Evolutionary conservation across 2,113 vertebrate genomes (phyloP).

Genomic region (Australoheros scitulus): DNA sequence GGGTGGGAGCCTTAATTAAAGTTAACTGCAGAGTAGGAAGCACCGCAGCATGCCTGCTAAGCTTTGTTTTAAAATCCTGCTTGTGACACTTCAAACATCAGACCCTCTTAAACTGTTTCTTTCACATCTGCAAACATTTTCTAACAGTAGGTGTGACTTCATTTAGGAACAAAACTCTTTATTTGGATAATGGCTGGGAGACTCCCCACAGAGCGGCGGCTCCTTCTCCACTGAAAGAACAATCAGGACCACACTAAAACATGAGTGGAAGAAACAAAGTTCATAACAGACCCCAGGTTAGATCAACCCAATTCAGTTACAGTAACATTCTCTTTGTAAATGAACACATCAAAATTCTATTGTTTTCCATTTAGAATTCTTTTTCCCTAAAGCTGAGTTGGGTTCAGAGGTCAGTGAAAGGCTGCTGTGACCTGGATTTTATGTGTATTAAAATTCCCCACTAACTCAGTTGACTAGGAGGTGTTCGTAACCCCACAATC

Average conservation of each 20-base stretch:
- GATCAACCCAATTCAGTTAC: neutral
- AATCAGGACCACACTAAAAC: accelerated
- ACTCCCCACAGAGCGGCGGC: neutral
- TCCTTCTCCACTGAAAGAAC: neutral
- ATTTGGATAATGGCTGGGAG: constrained; percentile 21
- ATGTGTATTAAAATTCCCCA: neutral
- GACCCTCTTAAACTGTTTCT: neutral
- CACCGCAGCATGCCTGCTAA: neutral
- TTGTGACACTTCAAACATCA: neutral
- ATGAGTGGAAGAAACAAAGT: neutral
- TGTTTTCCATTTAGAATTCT: neutral
- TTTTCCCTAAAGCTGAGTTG: neutral
- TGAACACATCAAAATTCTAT: too few species aligned
- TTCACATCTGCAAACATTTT: constrained; percentile 3
- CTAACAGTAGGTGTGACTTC: neutral
- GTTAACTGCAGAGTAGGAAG: neutral
- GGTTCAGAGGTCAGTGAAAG: neutral
- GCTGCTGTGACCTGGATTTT: neutral
- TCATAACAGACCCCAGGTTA: neutral
- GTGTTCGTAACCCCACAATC: neutral
- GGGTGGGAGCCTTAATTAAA: neutral
- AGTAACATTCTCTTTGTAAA: accelerated
- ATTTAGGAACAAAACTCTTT: neutral
- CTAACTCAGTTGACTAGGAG: neutral
- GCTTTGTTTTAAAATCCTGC: neutral